Evolutionary conservation across 2,113 vertebrate species (phyloP), one percentile per base, ranked within the genome.

Genomic region (Misgurnus anguillicaudatus): DNA sequence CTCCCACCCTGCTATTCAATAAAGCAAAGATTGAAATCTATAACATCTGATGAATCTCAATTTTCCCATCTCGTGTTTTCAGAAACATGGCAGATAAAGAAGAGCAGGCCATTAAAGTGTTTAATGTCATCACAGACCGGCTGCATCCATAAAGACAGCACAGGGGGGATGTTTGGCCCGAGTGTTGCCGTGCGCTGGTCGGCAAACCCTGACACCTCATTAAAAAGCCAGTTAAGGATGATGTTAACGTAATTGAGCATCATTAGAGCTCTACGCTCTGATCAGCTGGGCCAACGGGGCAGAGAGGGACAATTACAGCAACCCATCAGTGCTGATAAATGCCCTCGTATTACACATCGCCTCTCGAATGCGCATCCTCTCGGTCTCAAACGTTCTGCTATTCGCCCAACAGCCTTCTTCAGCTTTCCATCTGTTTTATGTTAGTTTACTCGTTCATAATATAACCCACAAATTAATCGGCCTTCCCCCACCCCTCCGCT

Each of bases 191-290:
- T 83, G 87, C 79, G 86, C 79, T 88, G 90, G 90, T 89, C 82
- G 86, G 88, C 84, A 84, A 91, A 88, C 89, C 81, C 86, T 92
- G 87, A 90, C 91, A 89, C 93, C 87, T 91, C 90, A 89, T 86
- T 93, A 93, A 91, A 91, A 86, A 90, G 92, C 91, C 91, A 89
- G 92, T 91, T 93, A 90, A 91, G 90, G 89, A 92, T 89, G 90
- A 94, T 92, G 86, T 93, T 93, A 88, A 94, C 95, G 91, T 91
- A 92, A 95, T 91, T 89, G 93, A 86, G 88, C 89, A 89, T 95
- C 89, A 93, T 94, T 95, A 94, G 87, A 94, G 90, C 87, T 90
- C 90, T 90, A 88, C 92, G 90, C 76, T 87, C 88, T 90, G 85
- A 95, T 94, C 89, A 95, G 88, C 89, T 92, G 85, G 90, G 90